Conservation (phyloP, 2,888 invertebrate species). For the Adelognathus sp. region DNA sequence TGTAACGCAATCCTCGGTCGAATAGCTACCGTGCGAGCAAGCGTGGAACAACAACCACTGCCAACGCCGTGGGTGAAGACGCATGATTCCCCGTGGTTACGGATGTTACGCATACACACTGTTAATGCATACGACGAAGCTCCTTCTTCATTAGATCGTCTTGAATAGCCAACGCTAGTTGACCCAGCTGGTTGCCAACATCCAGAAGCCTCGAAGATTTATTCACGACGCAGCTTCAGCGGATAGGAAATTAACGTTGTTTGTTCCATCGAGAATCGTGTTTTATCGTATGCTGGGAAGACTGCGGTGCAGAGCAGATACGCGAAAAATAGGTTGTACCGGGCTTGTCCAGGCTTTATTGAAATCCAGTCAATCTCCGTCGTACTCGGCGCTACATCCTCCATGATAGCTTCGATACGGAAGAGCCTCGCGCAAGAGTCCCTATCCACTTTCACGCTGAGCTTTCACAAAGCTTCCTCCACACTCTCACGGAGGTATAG, state of each 20-base stretch:
- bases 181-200: not conserved
- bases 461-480: slow-evolving; percentile 26
- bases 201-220: not conserved
- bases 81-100: slow-evolving; percentile 65
- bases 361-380: slow-evolving; percentile 74
- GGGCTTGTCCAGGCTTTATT: slow-evolving; percentile 64
- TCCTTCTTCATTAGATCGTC: slow-evolving; percentile 57
- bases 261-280: not conserved
- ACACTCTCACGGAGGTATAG: not conserved
- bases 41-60: slow-evolving; percentile 23
- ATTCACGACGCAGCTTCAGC: not conserved
- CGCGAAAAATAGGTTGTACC: slow-evolving; percentile 15
- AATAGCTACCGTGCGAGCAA: slow-evolving; percentile 37
- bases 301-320: not conserved
- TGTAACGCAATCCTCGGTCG: slow-evolving; percentile 32
- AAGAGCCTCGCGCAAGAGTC: slow-evolving; percentile 4
- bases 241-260: slow-evolving; percentile 6
- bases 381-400: slow-evolving; percentile 35
- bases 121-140: slow-evolving; percentile 55
- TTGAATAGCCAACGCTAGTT: slow-evolving; percentile 35
- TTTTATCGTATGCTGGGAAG: not conserved
- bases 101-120: slow-evolving; percentile 42
- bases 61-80: slow-evolving; percentile 67
- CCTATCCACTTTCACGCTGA: slow-evolving; percentile 17
- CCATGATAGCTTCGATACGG: not conserved